A percentile compares a stretch with the other conserved stretches of the same genome.
These are phyloP conservation scores for Hydrophis major DNA, from an alignment of 2,797 vertebrate species.

Conservation along the genomic window DNA sequence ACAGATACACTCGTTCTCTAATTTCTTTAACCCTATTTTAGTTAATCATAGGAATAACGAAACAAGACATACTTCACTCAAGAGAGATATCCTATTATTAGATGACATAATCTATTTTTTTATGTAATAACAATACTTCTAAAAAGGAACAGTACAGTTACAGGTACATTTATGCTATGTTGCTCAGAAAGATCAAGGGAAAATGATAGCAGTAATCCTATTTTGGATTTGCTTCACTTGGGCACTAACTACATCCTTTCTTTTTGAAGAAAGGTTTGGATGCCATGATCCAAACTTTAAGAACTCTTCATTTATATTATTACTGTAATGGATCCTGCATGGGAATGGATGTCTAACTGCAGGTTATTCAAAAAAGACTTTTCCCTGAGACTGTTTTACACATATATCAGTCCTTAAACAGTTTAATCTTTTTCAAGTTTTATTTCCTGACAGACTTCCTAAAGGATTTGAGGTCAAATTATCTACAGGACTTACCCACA, in stretches of 20 bases:
- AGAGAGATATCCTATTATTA: background rate
- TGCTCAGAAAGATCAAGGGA: background rate
- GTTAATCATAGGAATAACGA: background rate
- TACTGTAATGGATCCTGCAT: background rate
- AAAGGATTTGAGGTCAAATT: background rate
- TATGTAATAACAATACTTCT: background rate
- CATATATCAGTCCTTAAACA: background rate
- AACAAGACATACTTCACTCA: background rate
- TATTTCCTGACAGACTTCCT: background rate
- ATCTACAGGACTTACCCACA: background rate
- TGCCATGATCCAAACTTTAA: background rate
- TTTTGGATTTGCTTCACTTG: background rate
- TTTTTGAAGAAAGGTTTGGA: background rate
- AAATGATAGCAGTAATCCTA: background rate
- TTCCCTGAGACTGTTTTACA: background rate
- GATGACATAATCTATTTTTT: background rate
- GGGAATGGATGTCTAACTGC: background rate
- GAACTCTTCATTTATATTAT: background rate
- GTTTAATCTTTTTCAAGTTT: background rate
- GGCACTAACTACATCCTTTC: background rate
- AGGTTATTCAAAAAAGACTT: background rate
- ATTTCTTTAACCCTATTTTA: background rate
- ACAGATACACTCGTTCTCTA: background rate
- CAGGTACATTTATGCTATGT: background rate
- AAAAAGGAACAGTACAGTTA: background rate